A percentile compares a stretch with the other conserved stretches of the same genome.
Evolutionary conservation across 1,140 invertebrate genomes (phyloP).

Genomic region (Scaptodrosophila lebanonensis): DNA sequence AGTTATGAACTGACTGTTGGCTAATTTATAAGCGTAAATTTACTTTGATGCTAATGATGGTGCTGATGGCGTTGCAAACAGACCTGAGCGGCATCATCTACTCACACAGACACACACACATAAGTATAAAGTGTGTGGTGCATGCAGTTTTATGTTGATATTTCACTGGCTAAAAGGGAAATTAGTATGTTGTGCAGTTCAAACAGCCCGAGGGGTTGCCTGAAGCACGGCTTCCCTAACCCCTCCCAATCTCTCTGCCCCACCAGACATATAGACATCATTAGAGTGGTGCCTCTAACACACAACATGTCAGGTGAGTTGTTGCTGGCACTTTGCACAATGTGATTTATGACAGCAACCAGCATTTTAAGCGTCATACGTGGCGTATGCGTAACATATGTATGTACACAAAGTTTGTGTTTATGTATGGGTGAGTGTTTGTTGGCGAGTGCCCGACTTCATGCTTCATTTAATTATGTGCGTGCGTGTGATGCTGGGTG

Average conservation of each 20-base stretch:
- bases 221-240: too few relatives aligned
- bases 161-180: slow-evolving; percentile 45
- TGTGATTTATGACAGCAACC: slow-evolving; percentile 55
- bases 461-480: slow-evolving; percentile 45
- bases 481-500: slow-evolving; percentile 20
- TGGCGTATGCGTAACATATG: slow-evolving; percentile 51
- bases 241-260: too few relatives aligned
- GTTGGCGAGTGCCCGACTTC: too few relatives aligned
- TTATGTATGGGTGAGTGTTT: not conserved
- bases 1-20: not conserved
- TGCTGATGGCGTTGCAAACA: slow-evolving; percentile 36
- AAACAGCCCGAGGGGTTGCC: slow-evolving; percentile 15
- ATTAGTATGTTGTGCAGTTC: slow-evolving; percentile 46
- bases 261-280: too few relatives aligned
- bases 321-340: slow-evolving; percentile 28
- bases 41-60: slow-evolving; percentile 62
- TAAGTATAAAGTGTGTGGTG: slow-evolving; percentile 17
- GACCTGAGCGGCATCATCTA: slow-evolving; percentile 11
- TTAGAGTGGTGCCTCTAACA: too few relatives aligned
- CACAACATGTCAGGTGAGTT: slow-evolving; percentile 15
- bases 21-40: slow-evolving; percentile 59
- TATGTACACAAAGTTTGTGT: not conserved
- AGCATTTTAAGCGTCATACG: slow-evolving; percentile 46
- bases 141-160: slow-evolving; percentile 51
- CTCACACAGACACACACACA: slow-evolving; percentile 9